Evolutionary conservation across 2,888 invertebrate genomes (phyloP).

Genomic region (Stramonita haemastoma): DNA sequence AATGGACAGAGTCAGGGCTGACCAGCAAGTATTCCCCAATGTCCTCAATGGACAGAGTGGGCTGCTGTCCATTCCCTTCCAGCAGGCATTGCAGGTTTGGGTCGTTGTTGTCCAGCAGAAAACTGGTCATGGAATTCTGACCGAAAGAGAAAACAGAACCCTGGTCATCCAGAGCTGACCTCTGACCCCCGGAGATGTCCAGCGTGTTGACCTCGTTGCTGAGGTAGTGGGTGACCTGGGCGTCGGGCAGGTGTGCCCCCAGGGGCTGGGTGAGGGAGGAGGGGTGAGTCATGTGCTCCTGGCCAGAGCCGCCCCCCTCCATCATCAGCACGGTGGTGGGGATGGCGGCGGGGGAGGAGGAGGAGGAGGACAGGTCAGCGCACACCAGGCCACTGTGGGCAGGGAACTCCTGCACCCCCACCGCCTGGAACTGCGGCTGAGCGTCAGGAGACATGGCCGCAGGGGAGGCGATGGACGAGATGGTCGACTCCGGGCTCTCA

Average conservation of each 20-base stretch:
- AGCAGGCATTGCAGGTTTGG: neutral
- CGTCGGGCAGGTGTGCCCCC: neutral
- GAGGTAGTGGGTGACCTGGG: neutral
- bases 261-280: neutral
- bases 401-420: neutral
- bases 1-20: neutral
- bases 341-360: neutral
- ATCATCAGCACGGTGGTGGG: neutral
- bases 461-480: neutral
- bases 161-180: neutral
- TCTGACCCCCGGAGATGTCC: neutral
- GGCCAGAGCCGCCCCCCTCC: neutral
- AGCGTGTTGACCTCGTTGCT: neutral
- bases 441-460: neutral
- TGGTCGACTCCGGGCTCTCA: neutral
- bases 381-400: neutral
- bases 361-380: neutral
- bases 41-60: neutral
- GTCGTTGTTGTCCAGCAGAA: neutral
- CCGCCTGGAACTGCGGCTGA: neutral
- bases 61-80: neutral
- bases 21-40: neutral
- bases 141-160: neutral
- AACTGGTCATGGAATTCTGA: neutral
- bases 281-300: neutral